These are phyloP conservation scores for Dolichallabes microphthalmus DNA, from an alignment of 2,113 vertebrate genomes.

Conservation along the genomic window DNA sequence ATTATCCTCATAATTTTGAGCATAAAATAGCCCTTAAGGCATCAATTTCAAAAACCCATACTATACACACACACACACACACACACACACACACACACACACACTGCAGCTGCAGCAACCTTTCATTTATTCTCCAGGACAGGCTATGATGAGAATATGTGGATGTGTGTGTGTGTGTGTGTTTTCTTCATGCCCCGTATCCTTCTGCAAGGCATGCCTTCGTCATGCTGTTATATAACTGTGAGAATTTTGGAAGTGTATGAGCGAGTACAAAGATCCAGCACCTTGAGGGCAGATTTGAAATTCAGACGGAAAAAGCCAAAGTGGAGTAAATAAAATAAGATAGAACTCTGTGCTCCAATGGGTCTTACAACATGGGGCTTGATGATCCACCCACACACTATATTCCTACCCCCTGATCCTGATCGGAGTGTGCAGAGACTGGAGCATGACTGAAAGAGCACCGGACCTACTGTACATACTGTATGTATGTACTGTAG, in stretches of 20 bases:
- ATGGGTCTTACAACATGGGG: neutral
- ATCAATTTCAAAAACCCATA: neutral
- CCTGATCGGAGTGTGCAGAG: neutral
- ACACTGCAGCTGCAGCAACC: slow-evolving; percentile 5
- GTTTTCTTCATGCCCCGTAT: slow-evolving; percentile 1
- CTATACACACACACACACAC: neutral
- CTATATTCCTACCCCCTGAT: neutral
- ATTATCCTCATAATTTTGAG: neutral
- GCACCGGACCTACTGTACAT: neutral
- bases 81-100: neutral
- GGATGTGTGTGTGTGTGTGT: neutral
- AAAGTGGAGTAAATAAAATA: slow-evolving; percentile 21
- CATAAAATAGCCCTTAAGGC: neutral
- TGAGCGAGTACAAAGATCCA: slow-evolving; percentile 21
- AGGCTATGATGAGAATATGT: slow-evolving; percentile 27
- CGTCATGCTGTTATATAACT: slow-evolving; percentile 40
- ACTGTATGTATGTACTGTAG: neutral
- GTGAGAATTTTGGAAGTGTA: slow-evolving; percentile 20
- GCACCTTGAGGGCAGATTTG: slow-evolving; percentile 31
- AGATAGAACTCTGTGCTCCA: neutral
- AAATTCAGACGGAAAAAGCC: slow-evolving; percentile 47
- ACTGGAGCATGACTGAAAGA: slow-evolving; percentile 14
- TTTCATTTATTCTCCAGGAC: slow-evolving; percentile 21
- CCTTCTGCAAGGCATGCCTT: slow-evolving; percentile 31
- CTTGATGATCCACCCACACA: slow-evolving; percentile 13